phyloP scores from a whole-genome alignment of 2,113 vertebrate species.

The Addax nasomaculatus region DNA sequence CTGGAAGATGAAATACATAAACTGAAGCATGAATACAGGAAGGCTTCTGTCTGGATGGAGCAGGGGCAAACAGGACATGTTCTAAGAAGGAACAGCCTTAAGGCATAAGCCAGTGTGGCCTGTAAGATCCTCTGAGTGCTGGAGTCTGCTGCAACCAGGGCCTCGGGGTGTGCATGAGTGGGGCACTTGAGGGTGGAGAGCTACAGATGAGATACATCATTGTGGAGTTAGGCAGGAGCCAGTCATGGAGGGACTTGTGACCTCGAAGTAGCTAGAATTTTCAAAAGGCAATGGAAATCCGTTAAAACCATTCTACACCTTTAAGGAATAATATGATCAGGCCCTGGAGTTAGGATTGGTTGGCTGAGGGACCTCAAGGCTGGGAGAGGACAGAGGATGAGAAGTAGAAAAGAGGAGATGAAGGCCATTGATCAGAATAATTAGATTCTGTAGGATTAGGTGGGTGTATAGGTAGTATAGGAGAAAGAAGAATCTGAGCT shows the following conservation, averaged over 20 bases:
- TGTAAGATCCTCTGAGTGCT: background rate
- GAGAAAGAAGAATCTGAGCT: background rate
- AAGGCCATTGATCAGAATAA: background rate
- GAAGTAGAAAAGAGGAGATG: background rate
- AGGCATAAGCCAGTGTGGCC: background rate
- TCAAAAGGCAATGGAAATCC: background rate
- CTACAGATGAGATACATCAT: rapidly evolving
- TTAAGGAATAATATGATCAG: background rate
- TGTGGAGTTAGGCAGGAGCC: background rate
- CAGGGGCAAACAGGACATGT: background rate
- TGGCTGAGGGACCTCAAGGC: background rate
- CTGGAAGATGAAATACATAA: background rate
- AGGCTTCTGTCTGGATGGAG: background rate
- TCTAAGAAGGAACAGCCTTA: background rate
- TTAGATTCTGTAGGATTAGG: no score
- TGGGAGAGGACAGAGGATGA: background rate
- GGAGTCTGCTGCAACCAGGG: background rate
- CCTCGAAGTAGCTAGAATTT: background rate
- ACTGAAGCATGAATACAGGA: background rate
- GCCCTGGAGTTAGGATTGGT: background rate
- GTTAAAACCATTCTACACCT: background rate
- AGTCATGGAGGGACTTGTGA: rapidly evolving
- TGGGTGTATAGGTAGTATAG: background rate
- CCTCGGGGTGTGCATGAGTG: background rate
- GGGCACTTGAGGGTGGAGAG: background rate